phyloP scores from a whole-genome alignment of 2,113 vertebrate species.

The Notothenia rossii region DNA sequence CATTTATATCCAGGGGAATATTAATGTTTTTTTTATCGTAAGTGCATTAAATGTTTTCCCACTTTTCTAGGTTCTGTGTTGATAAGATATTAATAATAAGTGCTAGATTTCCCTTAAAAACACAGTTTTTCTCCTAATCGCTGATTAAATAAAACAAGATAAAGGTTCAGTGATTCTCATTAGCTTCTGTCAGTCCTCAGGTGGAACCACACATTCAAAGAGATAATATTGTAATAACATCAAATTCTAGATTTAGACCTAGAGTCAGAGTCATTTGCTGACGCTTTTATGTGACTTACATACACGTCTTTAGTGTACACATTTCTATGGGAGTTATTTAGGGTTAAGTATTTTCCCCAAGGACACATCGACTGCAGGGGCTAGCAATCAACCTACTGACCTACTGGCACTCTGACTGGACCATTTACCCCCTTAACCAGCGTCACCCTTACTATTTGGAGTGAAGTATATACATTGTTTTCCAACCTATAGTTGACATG shows the following conservation, averaged over 20 bases:
- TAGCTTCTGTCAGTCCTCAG: background rate
- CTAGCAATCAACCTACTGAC: background rate
- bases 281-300: no score
- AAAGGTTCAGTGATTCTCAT: background rate
- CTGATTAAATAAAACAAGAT: background rate
- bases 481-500: background rate
- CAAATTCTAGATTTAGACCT: no score
- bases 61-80: background rate
- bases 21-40: background rate
- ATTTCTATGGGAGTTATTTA: no score
- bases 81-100: background rate
- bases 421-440: background rate
- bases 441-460: no score
- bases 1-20: background rate
- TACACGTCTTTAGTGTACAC: no score
- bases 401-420: no score
- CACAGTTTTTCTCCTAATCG: background rate
- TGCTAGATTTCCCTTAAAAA: slow-evolving; percentile 8
- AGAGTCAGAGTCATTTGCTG: no score
- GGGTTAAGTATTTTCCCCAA: no score
- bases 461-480: background rate
- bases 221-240: background rate
- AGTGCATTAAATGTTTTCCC: background rate
- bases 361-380: no score
- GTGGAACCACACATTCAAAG: background rate